Percentiles rank a stretch among this genome's conserved stretches.
These are phyloP conservation scores for Cathartes aura DNA, from an alignment of 2,113 vertebrate species.

Conservation along the genomic window DNA sequence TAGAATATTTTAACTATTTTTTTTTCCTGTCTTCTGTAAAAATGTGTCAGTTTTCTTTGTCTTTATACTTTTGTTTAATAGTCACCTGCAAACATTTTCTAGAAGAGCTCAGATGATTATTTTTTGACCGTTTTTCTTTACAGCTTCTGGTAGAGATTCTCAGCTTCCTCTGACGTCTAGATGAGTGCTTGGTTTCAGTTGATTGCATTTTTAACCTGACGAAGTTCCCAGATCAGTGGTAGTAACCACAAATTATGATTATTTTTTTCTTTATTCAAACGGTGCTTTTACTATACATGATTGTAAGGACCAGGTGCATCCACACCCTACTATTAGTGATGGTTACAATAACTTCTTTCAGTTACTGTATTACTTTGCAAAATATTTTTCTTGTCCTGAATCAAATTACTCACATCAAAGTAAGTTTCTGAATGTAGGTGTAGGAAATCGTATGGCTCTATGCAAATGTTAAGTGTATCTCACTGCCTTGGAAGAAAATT, in stretches of 20 bases:
- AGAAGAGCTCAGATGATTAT: neutral
- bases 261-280: neutral
- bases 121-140: neutral
- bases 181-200: neutral
- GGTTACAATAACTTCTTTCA: neutral
- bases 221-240: neutral
- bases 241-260: neutral
- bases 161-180: neutral
- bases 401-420: neutral
- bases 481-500: neutral
- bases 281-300: neutral
- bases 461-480: neutral
- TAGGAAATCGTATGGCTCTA: neutral
- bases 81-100: neutral
- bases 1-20: neutral
- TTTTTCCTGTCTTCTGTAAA: neutral
- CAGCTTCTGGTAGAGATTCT: neutral
- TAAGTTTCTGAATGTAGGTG: neutral
- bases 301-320: neutral
- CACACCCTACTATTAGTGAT: neutral
- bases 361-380: neutral
- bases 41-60: neutral
- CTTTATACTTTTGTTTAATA: neutral
- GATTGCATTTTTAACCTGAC: neutral
- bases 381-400: neutral